Conservation (phyloP, 2,113 vertebrate genomes). For the Clinocottus analis region DNA sequence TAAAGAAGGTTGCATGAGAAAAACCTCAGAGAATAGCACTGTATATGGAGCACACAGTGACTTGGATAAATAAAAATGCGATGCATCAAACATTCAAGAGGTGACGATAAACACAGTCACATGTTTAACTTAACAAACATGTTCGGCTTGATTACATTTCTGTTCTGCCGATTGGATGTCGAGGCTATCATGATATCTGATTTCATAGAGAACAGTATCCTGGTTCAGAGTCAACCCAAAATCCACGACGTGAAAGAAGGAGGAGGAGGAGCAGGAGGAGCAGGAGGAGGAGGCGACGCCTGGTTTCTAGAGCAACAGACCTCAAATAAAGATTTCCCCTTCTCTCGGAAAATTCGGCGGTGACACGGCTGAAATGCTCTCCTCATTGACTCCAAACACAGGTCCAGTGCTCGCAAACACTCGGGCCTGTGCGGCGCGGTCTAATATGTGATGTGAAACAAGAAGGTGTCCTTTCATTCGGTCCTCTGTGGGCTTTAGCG, state of each 20-base stretch:
- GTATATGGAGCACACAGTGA: background rate
- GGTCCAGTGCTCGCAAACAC: conserved; percentile 82
- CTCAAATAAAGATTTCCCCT: conserved; percentile 92
- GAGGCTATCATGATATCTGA: conserved; percentile 23
- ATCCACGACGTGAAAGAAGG: conserved; percentile 40
- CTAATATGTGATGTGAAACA: conserved; percentile 88
- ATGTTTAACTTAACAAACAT: conserved; percentile 10
- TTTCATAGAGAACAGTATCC: conserved; percentile 44
- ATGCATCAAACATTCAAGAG: background rate
- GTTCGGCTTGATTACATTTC: conserved; percentile 20
- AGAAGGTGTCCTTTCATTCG: conserved; percentile 82
- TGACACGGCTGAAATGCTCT: conserved; percentile 86
- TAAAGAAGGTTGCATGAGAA: conserved; percentile 72
- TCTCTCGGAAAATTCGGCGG: conserved; percentile 72
- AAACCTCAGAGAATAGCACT: conserved; percentile 67
- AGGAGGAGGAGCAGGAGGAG: too few relatives aligned
- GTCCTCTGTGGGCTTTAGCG: conserved; percentile 86
- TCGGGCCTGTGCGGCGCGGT: conserved; percentile 80
- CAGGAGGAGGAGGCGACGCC: conserved; percentile 40
- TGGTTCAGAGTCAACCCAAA: conserved; percentile 23
- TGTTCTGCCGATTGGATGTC: conserved; percentile 3
- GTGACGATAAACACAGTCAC: conserved; percentile 9
- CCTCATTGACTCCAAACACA: conserved; percentile 86
- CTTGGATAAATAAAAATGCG: background rate
- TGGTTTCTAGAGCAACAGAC: conserved; percentile 67